These are phyloP conservation scores for Xenentodon cancila DNA, from an alignment of 2,797 vertebrate species.

Conservation along the genomic window DNA sequence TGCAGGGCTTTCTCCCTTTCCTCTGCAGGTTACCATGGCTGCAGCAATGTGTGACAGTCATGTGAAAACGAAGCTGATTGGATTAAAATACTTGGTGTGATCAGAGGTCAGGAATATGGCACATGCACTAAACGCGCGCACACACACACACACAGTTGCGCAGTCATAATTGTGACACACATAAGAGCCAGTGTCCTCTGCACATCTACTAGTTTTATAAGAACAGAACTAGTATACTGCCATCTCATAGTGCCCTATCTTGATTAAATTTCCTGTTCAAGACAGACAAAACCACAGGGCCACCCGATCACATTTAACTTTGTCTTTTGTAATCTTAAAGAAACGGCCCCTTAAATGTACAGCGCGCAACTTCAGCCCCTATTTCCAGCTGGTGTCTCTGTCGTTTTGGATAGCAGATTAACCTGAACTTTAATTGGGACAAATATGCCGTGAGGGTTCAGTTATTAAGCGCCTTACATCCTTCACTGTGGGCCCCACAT, in stretches of 20 bases:
- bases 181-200: constrained; percentile 12
- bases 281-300: constrained; percentile 38
- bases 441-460: neutral
- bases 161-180: constrained; percentile 2
- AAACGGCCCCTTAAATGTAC: constrained; percentile 42
- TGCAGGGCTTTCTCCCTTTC: constrained; percentile 50
- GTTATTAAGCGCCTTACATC: neutral
- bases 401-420: constrained; percentile 1
- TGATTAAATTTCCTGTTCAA: constrained; percentile 65
- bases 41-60: constrained; percentile 84
- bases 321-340: constrained; percentile 57
- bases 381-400: constrained; percentile 1
- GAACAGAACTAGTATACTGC: constrained; percentile 7
- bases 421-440: neutral
- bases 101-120: constrained; percentile 78
- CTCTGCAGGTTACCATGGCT: constrained; percentile 79
- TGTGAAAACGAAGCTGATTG: constrained; percentile 87
- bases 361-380: constrained; percentile 27
- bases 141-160: neutral
- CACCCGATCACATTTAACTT: constrained; percentile 35
- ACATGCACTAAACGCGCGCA: constrained; percentile 53
- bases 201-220: constrained; percentile 22
- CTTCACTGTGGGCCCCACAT: too few relatives aligned
- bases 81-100: constrained; percentile 89
- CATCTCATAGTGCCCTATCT: constrained; percentile 43